These are phyloP conservation scores for Galerucella pusilla DNA, from an alignment of 2,888 invertebrate genomes.

Conservation along the genomic window DNA sequence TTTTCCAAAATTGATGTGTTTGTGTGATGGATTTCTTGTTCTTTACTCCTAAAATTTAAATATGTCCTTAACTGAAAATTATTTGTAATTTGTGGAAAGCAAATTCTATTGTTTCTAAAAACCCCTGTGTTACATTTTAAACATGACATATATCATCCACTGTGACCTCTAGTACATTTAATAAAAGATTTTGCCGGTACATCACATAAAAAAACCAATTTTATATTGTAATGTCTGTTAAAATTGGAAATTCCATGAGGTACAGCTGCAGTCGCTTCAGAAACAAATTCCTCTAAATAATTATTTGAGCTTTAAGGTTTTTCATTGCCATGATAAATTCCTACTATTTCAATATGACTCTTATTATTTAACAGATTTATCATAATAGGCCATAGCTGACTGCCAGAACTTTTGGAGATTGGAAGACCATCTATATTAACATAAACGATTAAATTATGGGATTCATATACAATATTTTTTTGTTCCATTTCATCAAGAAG, in stretches of 20 bases:
- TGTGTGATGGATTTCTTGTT: slow-evolving; percentile 43
- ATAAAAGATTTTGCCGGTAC: slow-evolving; percentile 44
- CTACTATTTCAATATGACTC: too few relatives aligned
- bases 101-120: slow-evolving; percentile 29
- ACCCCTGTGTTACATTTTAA: slow-evolving; percentile 41
- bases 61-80: slow-evolving; percentile 27
- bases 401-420: too few relatives aligned
- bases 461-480: too few relatives aligned
- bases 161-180: slow-evolving; percentile 39
- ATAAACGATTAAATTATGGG: too few relatives aligned
- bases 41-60: slow-evolving; percentile 32
- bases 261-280: slow-evolving; percentile 10
- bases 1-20: slow-evolving; percentile 41
- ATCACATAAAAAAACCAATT: slow-evolving; percentile 44
- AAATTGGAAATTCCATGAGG: too few relatives aligned
- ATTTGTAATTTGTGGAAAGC: slow-evolving; percentile 38
- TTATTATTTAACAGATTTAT: too few relatives aligned
- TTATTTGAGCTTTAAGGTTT: slow-evolving; percentile 5
- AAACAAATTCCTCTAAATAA: slow-evolving; percentile 35
- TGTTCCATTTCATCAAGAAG: too few relatives aligned
- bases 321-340: too few relatives aligned
- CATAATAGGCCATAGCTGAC: too few relatives aligned
- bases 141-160: slow-evolving; percentile 38
- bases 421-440: too few relatives aligned
- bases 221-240: neutral